phyloP scores from a whole-genome alignment of 92 coral and sea anemone species.

The Muricea muricata region DNA sequence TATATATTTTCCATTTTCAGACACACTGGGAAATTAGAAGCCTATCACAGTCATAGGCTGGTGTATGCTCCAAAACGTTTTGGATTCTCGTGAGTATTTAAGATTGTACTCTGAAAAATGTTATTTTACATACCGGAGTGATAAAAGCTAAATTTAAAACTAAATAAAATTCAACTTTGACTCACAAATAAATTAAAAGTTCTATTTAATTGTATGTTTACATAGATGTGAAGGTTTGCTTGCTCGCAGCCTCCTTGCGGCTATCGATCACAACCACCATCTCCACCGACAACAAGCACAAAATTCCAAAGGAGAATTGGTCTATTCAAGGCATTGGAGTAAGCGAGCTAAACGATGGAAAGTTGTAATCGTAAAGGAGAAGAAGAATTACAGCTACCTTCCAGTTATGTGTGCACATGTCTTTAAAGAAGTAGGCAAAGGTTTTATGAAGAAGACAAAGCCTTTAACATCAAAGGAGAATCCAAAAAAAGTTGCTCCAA shows the following conservation, averaged over 20 bases:
- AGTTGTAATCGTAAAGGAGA: constrained; percentile 27
- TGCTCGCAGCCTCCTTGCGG: constrained; percentile 35
- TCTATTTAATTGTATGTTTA: no score
- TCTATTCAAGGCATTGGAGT: constrained; percentile 35
- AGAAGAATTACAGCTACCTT: constrained; percentile 20
- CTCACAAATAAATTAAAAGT: not conserved
- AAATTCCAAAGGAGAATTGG: constrained; percentile 19
- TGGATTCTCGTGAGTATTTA: constrained; percentile 17
- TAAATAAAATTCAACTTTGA: not conserved
- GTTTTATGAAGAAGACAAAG: not conserved
- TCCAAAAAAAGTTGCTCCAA: constrained; percentile 36
- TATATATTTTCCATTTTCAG: constrained; percentile 7
- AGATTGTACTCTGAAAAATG: not conserved
- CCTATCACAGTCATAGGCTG: constrained; percentile 48
- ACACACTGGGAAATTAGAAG: constrained; percentile 41
- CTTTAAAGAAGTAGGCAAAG: not conserved
- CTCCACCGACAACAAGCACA: constrained; percentile 39
- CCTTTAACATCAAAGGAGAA: not conserved
- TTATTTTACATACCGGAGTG: not conserved
- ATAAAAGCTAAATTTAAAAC: not conserved
- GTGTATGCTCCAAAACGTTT: constrained; percentile 35
- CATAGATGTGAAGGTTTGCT: constrained; percentile 28
- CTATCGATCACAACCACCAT: constrained; percentile 47
- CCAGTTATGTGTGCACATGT: constrained; percentile 19
- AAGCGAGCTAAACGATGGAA: constrained; percentile 40